Conservation (phyloP, 2,113 vertebrate genomes). For the human (Homo sapiens) region GRCh38 chr6:22922001-22922500, state of each 20-base stretch:
- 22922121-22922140: neutral
- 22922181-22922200: neutral
- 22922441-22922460: neutral
- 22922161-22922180: neutral
- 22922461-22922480: neutral
- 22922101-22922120: neutral
- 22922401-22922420: neutral
- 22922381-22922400: neutral
- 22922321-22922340: neutral
- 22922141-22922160: neutral
- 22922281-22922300: neutral
- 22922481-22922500: neutral
- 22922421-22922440: neutral
- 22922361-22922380: neutral
- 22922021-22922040: neutral
- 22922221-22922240: neutral
- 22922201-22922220: neutral
- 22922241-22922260: neutral
- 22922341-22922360: neutral
- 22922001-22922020: neutral
- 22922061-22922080: neutral
- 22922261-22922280: neutral
- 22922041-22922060: neutral
- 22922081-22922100: neutral
- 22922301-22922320: neutral